A percentile compares a stretch with the other conserved stretches of the same genome.
phyloP scores from a whole-genome alignment of 1,140 invertebrate genomes.

The Schmidtea mediterranea region DNA sequence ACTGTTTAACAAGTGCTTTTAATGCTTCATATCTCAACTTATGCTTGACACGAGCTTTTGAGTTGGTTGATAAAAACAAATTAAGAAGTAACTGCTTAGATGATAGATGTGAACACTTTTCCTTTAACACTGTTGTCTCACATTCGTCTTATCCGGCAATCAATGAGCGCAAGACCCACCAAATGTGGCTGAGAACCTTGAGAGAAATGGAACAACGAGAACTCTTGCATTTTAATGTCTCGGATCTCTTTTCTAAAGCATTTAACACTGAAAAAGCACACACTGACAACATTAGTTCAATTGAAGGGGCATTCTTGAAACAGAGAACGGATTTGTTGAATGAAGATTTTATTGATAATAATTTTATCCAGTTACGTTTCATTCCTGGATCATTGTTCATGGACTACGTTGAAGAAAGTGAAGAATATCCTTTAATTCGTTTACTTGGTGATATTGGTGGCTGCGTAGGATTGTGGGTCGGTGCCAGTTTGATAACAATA shows the following conservation, averaged over 20 bases:
- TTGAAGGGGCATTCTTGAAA: not conserved
- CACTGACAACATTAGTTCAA: not conserved
- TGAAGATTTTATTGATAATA: conserved; percentile 6
- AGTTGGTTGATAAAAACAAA: not conserved
- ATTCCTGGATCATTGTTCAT: conserved; percentile 2
- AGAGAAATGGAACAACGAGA: conserved; percentile 1
- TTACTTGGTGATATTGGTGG: conserved; percentile 6
- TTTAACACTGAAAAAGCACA: not conserved
- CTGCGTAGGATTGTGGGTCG: conserved; percentile 4
- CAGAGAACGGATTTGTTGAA: not conserved
- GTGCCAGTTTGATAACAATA: conserved; percentile 1
- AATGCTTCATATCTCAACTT: not conserved
- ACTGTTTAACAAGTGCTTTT: too few relatives aligned
- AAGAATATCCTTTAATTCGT: conserved; percentile 5
- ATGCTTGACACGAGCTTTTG: not conserved
- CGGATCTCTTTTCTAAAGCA: not conserved
- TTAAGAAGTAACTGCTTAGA: not conserved
- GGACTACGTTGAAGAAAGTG: conserved; percentile 1
- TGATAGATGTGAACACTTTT: not conserved
- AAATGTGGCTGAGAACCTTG: not conserved
- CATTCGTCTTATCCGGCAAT: conserved; percentile 1
- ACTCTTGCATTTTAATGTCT: not conserved
- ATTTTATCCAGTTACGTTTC: conserved; percentile 2
- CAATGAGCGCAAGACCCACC: not conserved
- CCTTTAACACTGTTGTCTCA: not conserved